Evolutionary conservation across 2,113 vertebrate genomes (phyloP), one percentile per base, ranked within the genome.

Genomic region (Tinamus guttatus): DNA sequence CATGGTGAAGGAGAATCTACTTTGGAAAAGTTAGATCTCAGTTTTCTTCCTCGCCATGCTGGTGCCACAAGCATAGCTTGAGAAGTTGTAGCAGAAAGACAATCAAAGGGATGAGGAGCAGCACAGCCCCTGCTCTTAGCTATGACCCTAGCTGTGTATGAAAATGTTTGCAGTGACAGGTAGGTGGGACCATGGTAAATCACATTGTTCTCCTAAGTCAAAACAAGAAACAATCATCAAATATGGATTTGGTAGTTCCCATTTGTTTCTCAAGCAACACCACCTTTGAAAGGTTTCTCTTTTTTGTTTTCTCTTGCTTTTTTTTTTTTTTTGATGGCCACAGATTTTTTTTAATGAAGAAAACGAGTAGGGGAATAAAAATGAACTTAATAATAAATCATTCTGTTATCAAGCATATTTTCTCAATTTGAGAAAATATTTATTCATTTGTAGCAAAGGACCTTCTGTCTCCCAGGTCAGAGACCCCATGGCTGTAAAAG

Each of bases 211-310:
- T 51, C 41, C 28, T 34, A 19, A 60, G 38, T 3, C 10, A 63
- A 62, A 62, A 41, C 51, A n/a, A 5, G 2, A 11, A 54, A 36
- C 0, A 2, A 75, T 12, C 4, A 75, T 12, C 4, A 47, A 34
- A 52, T 3, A 9, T 3, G 10, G 1, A 32, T 30, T 32, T 24
- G 2, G 24, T 13, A 40, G 28, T 13, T 74, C 40, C 21, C 70
- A 25, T 73, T 41, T 17, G 5, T 25, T 83, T 59, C 68, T 84
- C n/a, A 5, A 11, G 4, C 27, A 62, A n/a, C 40, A 25, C 7
- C 13, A 34, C 6, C 8, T 7, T 38, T 87, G 20, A 69, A n/a
- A 54, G 15, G 52, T 52, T 51, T 24, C 24, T 51, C 24, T 4
- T 7, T 54, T 22, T 21, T 75, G 34, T 70, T 70, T 70, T 20